Percentiles rank a stretch among this genome's conserved stretches.
Evolutionary conservation across 1,140 invertebrate genomes (phyloP).

Genomic region (Habropoda laboriosa): DNA sequence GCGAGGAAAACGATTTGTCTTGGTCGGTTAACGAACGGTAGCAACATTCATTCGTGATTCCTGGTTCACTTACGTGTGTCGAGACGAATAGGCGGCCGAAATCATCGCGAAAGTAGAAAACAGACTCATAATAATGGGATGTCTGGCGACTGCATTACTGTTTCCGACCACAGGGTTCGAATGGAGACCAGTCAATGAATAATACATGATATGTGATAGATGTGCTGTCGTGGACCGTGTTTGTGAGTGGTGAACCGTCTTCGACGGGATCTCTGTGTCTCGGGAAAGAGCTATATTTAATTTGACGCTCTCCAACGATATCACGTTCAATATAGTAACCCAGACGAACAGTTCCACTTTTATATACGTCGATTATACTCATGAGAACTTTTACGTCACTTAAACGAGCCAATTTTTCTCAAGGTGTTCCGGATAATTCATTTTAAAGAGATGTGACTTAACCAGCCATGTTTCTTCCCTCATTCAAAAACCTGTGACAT

Average conservation of each 20-base stretch:
- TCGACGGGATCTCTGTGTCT: not conserved
- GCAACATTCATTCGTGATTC: not conserved
- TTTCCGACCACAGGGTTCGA: conserved; percentile 20
- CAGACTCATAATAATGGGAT: conserved; percentile 22
- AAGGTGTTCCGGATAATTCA: not conserved
- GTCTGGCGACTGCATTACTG: conserved; percentile 18
- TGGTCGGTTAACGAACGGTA: not conserved
- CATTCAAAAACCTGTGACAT: not conserved
- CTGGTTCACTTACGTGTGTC: not conserved
- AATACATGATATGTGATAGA: conserved; percentile 36
- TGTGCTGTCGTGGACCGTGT: not conserved
- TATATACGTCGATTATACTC: too few relatives aligned
- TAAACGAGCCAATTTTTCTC: not conserved
- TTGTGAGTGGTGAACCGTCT: conserved; percentile 9
- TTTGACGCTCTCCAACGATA: not conserved
- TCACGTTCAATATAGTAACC: not conserved
- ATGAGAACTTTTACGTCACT: too few relatives aligned
- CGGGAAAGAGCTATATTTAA: conserved; percentile 5
- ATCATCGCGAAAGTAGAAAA: conserved; percentile 45
- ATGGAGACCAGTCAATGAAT: conserved; percentile 26
- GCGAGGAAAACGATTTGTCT: not conserved
- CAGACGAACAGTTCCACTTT: not conserved
- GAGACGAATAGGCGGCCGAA: not conserved
- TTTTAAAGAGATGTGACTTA: not conserved
- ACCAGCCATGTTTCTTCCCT: not conserved